Base-by-base conservation (phyloP, 1,140 invertebrate genomes). In the Ladona fulva region DNA sequence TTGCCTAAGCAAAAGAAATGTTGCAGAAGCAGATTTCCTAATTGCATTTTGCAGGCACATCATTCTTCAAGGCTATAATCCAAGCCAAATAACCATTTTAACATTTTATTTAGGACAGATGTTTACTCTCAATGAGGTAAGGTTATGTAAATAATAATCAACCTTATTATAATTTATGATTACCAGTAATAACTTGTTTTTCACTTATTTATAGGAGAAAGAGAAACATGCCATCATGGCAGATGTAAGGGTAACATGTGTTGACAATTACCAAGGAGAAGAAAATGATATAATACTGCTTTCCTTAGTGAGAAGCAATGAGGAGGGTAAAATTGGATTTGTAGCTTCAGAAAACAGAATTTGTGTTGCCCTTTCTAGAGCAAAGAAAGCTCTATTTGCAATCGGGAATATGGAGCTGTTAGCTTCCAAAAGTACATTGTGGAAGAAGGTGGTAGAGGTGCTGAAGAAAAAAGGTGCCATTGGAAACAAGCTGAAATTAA, bases 31-130 rank as follows among this genome's bases (percentile, higher is more conserved):
- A 19, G 83, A 87, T 16, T 85, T 89, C 82, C 75, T 90, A 7
- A 82, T 90, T 0, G 80, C 81, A 0, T 83, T 93, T 24, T 88
- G 89, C 1, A 85, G 86, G 77, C 89, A 92, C 82, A 82, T 93
- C 0, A 82, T 91, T 75, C 82, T 88, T 74, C 90, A 90, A 81
- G 89, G 87, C 5, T 91, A 91, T 79, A 42, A 83, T 3, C 79
- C 87, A 0, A 82, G 87, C 24, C 86, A 92, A 74, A 89, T 93
- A 74, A 92, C 91, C 0, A 88, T 93, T 74, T 83, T 93, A 5
- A 85, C 90, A 0, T 89, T 91, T 0, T 93, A 93, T 81, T 86
- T 87, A 24, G 91, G 89, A 1, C 92, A 87, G 80, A 79, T 85
- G 76, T 80, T 82, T 77, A 77, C 81, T 42, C 29, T 84, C 1